Base-by-base conservation (phyloP, 2,888 invertebrate genomes). In the Sialis lutaria region DNA sequence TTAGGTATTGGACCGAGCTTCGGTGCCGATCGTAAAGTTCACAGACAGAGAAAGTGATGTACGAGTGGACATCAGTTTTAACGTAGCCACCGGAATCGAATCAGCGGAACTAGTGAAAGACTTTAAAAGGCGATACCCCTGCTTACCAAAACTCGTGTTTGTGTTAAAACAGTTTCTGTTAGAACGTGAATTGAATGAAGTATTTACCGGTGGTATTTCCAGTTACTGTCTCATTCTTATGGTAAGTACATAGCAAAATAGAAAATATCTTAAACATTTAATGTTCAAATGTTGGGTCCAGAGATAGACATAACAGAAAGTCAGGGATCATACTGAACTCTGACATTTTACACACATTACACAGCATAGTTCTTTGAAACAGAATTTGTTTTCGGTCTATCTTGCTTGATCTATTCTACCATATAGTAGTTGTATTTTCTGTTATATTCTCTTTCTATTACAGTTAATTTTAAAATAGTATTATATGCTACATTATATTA, bases 141-240 rank as follows among this genome's bases (percentile, higher is more conserved):
- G 87, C 53, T 74, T 98, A 56, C 83, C 89, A 46, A 93, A 93
- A 60, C 73, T 98, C 62, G 95, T 97, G 60, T 82, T 97, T 70
- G 92, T 98, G 51, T 74, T 99, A 57, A 98, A 98, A 72, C 97
- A 98, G 74, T 98, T 97, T 72, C 79, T 98, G 54, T 76, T 95
- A 55, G 92, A 97, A 72, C 79, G 97, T 60, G 93, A 96, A 73
- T 79, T 98, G 61, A 98, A 98, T 70, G 97, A 98, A 75, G 97
- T 98, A 60, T 99, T 96, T 72, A 96, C 95, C 53, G 96, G 98
- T 53, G 98, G 98, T 64, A 95, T 99, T 67, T 93, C 95, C 56
- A 97, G 96, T 51, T 98, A 99, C 73, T 92, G 95, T 62, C 79
- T 98, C 57, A 96, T 97, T 65, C 80, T 98, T 55, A 91, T 99